Evolutionary conservation across 2,888 invertebrate species (phyloP).

Genomic region (Tineola bisselliella): DNA sequence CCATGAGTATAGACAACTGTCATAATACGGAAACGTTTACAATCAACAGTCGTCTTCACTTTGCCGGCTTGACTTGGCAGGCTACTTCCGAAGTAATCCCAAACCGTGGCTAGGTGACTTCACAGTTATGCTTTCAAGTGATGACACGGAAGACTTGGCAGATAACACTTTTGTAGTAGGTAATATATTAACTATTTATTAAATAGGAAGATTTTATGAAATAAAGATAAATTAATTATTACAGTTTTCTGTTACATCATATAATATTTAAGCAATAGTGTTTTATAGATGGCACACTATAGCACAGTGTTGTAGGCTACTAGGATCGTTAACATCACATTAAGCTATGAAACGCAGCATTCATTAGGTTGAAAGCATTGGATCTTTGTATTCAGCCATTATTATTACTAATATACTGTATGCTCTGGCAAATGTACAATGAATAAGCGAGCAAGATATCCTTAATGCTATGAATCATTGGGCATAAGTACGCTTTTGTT

Average conservation of each 20-base stretch:
- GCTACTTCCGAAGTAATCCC: too few relatives aligned
- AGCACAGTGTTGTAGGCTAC: background rate
- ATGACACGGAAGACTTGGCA: too few relatives aligned
- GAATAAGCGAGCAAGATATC: background rate
- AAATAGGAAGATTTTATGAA: too few relatives aligned
- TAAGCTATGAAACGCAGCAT: slow-evolving; percentile 26
- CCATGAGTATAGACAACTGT: background rate
- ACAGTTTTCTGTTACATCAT: too few relatives aligned
- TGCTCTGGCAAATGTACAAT: background rate
- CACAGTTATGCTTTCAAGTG: too few relatives aligned
- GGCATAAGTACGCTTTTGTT: background rate
- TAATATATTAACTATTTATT: too few relatives aligned
- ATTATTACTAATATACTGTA: slow-evolving; percentile 11
- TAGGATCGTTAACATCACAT: slow-evolving; percentile 12
- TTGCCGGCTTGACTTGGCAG: too few relatives aligned
- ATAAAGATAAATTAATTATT: too few relatives aligned
- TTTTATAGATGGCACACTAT: background rate
- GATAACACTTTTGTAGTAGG: too few relatives aligned
- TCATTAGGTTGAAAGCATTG: slow-evolving; percentile 28
- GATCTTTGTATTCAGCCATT: slow-evolving; percentile 21
- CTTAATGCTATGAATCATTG: background rate
- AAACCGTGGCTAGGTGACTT: too few relatives aligned
- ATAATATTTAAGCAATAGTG: background rate
- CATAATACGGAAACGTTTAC: too few relatives aligned
- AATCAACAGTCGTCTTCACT: too few relatives aligned